Base-by-base conservation (phyloP, 2,888 invertebrate genomes). In the Eupithecia centaureata region DNA sequence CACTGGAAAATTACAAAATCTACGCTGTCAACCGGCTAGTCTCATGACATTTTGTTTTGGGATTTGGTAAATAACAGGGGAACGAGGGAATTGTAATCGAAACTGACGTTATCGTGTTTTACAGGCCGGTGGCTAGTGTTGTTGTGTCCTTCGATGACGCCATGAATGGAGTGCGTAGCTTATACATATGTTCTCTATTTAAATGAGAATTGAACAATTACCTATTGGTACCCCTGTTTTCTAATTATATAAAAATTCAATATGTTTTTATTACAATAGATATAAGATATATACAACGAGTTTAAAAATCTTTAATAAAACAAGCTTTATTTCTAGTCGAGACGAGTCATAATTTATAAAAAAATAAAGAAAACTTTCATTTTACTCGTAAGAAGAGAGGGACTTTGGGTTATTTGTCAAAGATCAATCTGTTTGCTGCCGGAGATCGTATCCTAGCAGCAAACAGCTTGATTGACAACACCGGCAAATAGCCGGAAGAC, bases 391-490 rank as follows among this genome's bases (percentile, higher is more conserved):
- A 42, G 7, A 42, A 18, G 18, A n/a, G n/a, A 38, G 38, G 38
- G n/a, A 18, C 8, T 18, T 18, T 42, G 42, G 42, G 18, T 42
- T 18, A 42, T 38, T 38, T 42, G 42, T 42, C 42, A 10, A 42
- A 18, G 18, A 42, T 42, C 42, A 42, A 18, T 13, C 18, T 18
- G 42, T 42, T 42, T 42, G n/a, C 10, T 42, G 18, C 8, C 42
- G 18, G 42, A 18, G 7, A 38, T 33, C n/a, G 1, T n/a, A 38
- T 38, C 38, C 15, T n/a, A 38, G 7, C 38, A n/a, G n/a, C 7
- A 38, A n/a, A 38, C 38, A 38, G n/a, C 38, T n/a, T n/a, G 38
- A 35, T 38, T 38, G 38, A 38, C 42, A 42, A 35, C 35, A 15
- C 35, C 35, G 15, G 35, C 15, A 15, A 35, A 35, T 35, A 35